Evolutionary conservation across 1,140 invertebrate genomes (phyloP).

Genomic region (Platorchestia sp.): DNA sequence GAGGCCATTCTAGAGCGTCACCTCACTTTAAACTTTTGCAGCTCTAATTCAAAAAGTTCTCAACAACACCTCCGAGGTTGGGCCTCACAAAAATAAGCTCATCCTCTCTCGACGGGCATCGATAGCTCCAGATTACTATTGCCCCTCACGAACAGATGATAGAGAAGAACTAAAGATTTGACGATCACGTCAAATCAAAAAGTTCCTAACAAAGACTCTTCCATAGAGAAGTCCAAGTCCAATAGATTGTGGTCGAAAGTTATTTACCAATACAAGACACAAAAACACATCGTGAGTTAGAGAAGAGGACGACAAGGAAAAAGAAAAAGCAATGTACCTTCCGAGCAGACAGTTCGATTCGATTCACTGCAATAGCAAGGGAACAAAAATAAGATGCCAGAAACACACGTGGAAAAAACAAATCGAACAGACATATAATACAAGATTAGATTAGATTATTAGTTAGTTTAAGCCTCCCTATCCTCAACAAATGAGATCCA

Average conservation of each 20-base stretch:
- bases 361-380: background rate
- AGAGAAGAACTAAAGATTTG: background rate
- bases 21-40: conserved; percentile 50
- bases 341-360: background rate
- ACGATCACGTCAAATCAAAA: background rate
- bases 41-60: conserved; percentile 48
- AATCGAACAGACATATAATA: no score
- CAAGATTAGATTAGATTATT: no score
- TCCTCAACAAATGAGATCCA: no score
- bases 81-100: conserved; percentile 44
- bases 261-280: background rate
- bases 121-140: conserved; percentile 41
- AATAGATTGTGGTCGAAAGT: background rate
- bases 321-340: background rate
- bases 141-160: background rate
- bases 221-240: background rate
- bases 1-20: conserved; percentile 36
- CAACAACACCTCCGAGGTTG: conserved; percentile 39
- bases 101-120: conserved; percentile 42
- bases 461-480: no score
- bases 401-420: no score
- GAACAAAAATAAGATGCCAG: no score
- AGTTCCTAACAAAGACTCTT: background rate
- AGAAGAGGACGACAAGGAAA: background rate
- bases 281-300: background rate